Evolutionary conservation across 2,888 invertebrate species (phyloP).

Genomic region (Tachystola acroxantha): DNA sequence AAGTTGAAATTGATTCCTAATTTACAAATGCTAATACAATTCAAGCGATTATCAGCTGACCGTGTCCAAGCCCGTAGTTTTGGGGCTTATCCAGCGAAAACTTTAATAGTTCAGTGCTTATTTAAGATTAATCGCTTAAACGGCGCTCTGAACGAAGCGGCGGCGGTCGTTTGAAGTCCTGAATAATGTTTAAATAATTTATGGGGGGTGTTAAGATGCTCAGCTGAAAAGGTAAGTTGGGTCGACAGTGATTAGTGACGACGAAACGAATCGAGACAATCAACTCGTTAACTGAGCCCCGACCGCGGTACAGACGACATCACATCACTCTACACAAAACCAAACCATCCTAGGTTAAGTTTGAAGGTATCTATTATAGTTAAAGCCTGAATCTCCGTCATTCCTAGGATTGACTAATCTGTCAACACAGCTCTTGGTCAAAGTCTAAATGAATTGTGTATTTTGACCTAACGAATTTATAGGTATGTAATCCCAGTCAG

Average conservation of each 20-base stretch:
- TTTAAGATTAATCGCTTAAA: constrained; percentile 50
- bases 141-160: constrained; percentile 29
- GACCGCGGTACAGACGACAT: background rate
- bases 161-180: constrained; percentile 25
- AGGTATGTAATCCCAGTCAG: too few relatives aligned
- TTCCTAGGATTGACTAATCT: too few relatives aligned
- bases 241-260: background rate
- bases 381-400: too few relatives aligned
- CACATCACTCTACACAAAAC: background rate
- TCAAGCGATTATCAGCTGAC: constrained; percentile 35
- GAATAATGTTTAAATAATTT: constrained; percentile 41
- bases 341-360: too few relatives aligned
- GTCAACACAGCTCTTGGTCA: too few relatives aligned
- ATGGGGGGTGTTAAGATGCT: constrained; percentile 24
- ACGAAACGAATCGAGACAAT: too few relatives aligned
- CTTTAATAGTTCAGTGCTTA: constrained; percentile 54
- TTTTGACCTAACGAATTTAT: too few relatives aligned
- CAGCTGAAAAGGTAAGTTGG: background rate
- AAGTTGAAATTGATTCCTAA: background rate
- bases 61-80: constrained; percentile 50
- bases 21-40: constrained; percentile 10
- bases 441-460: too few relatives aligned
- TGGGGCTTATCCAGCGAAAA: constrained; percentile 47
- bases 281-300: too few relatives aligned
- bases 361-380: too few relatives aligned